Base-by-base conservation (phyloP, 1,140 invertebrate genomes). In the Drosophila kohkoa region DNA sequence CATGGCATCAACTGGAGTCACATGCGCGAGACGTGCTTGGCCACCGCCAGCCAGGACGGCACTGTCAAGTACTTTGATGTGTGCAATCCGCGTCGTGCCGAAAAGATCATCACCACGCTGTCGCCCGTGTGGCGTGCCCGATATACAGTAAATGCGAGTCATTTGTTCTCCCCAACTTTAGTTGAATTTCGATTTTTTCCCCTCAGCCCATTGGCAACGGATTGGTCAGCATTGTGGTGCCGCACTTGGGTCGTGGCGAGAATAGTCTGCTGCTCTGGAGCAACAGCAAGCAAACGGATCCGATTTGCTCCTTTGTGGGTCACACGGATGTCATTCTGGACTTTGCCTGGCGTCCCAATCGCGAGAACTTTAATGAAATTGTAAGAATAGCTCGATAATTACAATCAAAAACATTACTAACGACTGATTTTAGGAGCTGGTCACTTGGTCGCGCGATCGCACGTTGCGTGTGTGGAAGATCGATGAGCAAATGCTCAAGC, bases 401-500 rank as follows among this genome's bases (percentile, higher is more conserved):
- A 16, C n/a, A 28, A 54, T 7, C 1, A 5, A 1, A 3, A 43
- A 20, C 43, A 15, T 45, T 13, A 13, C n/a, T 48, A 1, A 13
- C 7, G 6, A 10, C 5, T 46, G 10, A 16, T 43, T 96, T 81
- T 96, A 96, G 93, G 97, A 99, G 92, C 92, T 99, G n/a, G 95
- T 99, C 0, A 99, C 98, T 1, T 99, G 98, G 98, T 98, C 97
- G 0, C 96, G 97, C 90, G 98, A 99, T 94, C 97, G 98, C 81
- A 98, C 95, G 55, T 93, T 99, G 16, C 93, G 98, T 60, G 95
- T 99, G 13, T 99, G 98, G 96, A 96, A 96, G 90, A 96, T 99
- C 79, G 97, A 98, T 92, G 95, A 96, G 28, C 95, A 96, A 75
- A 93, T 99, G 59, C 95, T 97, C 76, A 97, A 97, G 91, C 93